Evolutionary conservation across 2,113 vertebrate species (phyloP).

Genomic region (Trichomycterus rosablanca): DNA sequence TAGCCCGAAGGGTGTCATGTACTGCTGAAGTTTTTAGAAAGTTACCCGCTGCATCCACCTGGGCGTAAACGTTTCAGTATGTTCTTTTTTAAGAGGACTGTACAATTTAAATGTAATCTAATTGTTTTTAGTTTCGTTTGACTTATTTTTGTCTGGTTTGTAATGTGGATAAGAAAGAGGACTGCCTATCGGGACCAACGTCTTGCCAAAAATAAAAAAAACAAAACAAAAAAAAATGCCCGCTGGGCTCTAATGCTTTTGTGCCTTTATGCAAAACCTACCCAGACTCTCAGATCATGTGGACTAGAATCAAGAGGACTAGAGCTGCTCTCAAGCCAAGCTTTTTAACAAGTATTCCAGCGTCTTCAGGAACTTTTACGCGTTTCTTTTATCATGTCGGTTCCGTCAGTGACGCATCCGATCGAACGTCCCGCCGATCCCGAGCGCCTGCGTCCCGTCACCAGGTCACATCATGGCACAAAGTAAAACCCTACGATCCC

Average conservation of each 20-base stretch:
- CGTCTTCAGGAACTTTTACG: slow-evolving; percentile 47
- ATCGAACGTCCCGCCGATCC: slow-evolving; percentile 43
- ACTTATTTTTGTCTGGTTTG: neutral
- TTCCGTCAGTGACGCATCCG: slow-evolving; percentile 25
- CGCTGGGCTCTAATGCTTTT: slow-evolving; percentile 64
- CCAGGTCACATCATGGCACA: slow-evolving; percentile 59
- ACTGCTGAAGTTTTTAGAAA: slow-evolving; percentile 43
- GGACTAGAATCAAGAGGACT: slow-evolving; percentile 42
- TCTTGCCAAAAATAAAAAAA: slow-evolving; percentile 65
- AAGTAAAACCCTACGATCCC: too few relatives aligned
- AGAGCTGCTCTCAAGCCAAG: slow-evolving; percentile 57
- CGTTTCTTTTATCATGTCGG: slow-evolving; percentile 42
- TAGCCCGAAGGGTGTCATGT: slow-evolving; percentile 46
- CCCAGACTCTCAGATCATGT: slow-evolving; percentile 52
- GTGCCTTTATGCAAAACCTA: slow-evolving; percentile 73
- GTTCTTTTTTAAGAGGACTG: slow-evolving; percentile 30
- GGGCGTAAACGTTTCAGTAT: slow-evolving; percentile 45
- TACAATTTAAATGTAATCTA: slow-evolving; percentile 7
- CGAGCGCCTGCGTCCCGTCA: slow-evolving; percentile 48
- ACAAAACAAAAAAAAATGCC: too few relatives aligned
- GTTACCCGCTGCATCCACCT: slow-evolving; percentile 49
- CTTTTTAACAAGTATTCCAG: slow-evolving; percentile 43
- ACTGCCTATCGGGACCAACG: slow-evolving; percentile 71
- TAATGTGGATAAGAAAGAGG: slow-evolving; percentile 53
- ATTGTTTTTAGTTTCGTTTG: neutral